Conservation (phyloP, 2,113 vertebrate genomes). For the Heloderma charlesbogerti region DNA sequence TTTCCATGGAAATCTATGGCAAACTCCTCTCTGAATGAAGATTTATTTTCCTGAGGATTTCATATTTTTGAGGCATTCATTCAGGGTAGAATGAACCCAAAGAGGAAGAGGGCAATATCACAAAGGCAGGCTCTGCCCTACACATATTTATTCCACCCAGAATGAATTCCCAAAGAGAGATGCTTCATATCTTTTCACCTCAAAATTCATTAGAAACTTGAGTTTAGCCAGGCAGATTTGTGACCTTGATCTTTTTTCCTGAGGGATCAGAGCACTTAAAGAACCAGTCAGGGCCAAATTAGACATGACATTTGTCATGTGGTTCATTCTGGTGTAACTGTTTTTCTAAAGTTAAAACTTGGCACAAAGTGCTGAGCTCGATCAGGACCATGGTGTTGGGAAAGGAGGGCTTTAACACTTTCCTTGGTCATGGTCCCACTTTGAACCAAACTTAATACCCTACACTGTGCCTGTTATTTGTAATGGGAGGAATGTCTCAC, state of each 20-base stretch:
- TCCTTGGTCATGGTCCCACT: too few relatives aligned
- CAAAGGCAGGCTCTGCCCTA: not conserved
- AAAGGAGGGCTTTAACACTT: too few relatives aligned
- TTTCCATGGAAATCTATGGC: not conserved
- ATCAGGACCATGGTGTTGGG: too few relatives aligned
- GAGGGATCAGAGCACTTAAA: not conserved
- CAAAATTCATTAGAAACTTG: not conserved
- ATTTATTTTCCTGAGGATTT: not conserved
- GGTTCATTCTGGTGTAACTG: not conserved
- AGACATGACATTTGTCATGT: not conserved
- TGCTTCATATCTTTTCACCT: not conserved
- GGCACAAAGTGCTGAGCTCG: too few relatives aligned
- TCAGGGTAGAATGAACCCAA: not conserved
- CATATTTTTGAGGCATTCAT: not conserved
- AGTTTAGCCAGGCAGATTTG: not conserved
- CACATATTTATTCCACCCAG: not conserved
- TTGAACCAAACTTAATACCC: not conserved
- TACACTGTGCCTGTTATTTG: not conserved
- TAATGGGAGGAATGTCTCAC: not conserved
- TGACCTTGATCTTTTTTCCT: not conserved
- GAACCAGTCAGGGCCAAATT: not conserved
- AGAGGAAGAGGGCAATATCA: not conserved
- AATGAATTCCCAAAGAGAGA: not conserved
- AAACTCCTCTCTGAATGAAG: not conserved
- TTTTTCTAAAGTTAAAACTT: too few relatives aligned